Conservation (phyloP, 1,140 invertebrate genomes). For the Teleopsis dalmanni region DNA sequence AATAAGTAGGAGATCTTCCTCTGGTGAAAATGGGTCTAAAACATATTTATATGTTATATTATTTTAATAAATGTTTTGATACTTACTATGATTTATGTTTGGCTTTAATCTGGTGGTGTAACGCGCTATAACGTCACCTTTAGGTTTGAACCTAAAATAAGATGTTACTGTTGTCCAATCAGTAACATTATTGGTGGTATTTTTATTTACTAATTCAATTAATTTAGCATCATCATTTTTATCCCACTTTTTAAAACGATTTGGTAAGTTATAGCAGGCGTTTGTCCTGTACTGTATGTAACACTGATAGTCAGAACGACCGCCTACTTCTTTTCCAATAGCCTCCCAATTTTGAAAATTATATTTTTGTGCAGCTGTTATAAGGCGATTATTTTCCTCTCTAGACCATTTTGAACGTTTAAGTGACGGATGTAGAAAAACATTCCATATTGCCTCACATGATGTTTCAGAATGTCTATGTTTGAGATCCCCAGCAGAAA, state of each 20-base stretch:
- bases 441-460: slow-evolving; percentile 58
- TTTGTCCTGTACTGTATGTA: slow-evolving; percentile 56
- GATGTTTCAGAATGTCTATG: slow-evolving; percentile 48
- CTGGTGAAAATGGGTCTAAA: slow-evolving; percentile 45
- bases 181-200: slow-evolving; percentile 53
- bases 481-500: slow-evolving; percentile 44
- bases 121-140: slow-evolving; percentile 56
- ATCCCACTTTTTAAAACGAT: slow-evolving; percentile 48
- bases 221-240: slow-evolving; percentile 53
- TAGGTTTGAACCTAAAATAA: slow-evolving; percentile 53
- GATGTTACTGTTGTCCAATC: slow-evolving; percentile 57
- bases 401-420: slow-evolving; percentile 55
- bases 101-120: slow-evolving; percentile 43
- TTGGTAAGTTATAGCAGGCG: slow-evolving; percentile 23
- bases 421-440: slow-evolving; percentile 57
- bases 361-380: slow-evolving; percentile 44
- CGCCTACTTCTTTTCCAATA: slow-evolving; percentile 51
- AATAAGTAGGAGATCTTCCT: slow-evolving; percentile 55
- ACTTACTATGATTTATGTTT: slow-evolving; percentile 37
- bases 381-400: slow-evolving; percentile 50
- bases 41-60: background rate
- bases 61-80: slow-evolving; percentile 1
- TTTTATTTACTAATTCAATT: slow-evolving; percentile 47
- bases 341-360: slow-evolving; percentile 56
- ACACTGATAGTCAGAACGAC: slow-evolving; percentile 57